A percentile compares a stretch with the other conserved stretches of the same genome.
These are phyloP conservation scores for Drosophila nr. perissopoda DNA, from an alignment of 2,888 invertebrate genomes.

Conservation along the genomic window DNA sequence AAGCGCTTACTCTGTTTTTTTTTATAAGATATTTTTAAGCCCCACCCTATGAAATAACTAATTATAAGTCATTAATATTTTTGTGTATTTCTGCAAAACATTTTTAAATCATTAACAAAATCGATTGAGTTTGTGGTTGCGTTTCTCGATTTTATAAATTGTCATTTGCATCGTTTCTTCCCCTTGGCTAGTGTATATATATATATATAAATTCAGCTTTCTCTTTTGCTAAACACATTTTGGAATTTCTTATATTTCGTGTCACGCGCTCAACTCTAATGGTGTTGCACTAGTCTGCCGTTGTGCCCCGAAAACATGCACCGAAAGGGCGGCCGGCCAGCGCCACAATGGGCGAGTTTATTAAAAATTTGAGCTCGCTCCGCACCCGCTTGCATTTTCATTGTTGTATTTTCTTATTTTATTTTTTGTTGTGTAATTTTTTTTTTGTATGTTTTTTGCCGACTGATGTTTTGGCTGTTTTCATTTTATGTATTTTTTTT, in stretches of 20 bases:
- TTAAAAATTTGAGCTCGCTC: conserved; percentile 66
- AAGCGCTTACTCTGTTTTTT: background rate
- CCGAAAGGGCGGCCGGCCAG: conserved; percentile 48
- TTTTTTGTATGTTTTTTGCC: conserved; percentile 33
- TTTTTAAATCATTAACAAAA: background rate
- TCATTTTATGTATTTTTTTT: conserved; percentile 25
- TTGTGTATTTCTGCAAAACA: background rate
- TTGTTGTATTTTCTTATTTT: conserved; percentile 49
- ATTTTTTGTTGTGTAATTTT: conserved; percentile 19
- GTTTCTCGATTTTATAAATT: background rate
- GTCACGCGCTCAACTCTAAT: conserved; percentile 8
- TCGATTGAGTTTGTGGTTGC: background rate
- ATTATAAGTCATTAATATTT: background rate
- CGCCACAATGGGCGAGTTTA: conserved; percentile 66
- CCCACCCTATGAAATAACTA: background rate
- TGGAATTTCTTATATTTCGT: background rate
- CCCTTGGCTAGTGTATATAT: background rate
- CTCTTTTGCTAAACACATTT: background rate
- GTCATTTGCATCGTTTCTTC: background rate
- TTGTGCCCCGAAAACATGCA: conserved; percentile 60
- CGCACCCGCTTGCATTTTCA: conserved; percentile 48
- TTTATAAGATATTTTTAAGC: background rate
- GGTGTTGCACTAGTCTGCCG: conserved; percentile 19
- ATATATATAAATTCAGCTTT: background rate
- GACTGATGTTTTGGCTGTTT: conserved; percentile 43